Conservation (phyloP, 2,113 vertebrate genomes). For the Alces alces region DNA sequence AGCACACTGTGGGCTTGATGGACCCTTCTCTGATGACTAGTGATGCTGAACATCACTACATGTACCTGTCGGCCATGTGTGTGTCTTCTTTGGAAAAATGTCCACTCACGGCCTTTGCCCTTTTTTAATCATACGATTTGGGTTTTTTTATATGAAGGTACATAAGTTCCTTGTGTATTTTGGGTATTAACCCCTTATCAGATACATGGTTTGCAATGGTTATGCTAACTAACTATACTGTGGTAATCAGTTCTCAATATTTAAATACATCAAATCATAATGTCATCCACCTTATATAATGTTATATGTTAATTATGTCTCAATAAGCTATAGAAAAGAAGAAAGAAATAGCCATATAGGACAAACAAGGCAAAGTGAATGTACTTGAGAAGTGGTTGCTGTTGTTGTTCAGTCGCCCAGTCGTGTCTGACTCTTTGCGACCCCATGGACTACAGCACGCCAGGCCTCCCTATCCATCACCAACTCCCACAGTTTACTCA, state of each 20-base stretch:
- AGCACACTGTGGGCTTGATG: background rate
- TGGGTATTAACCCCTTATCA: background rate
- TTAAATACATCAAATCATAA: background rate
- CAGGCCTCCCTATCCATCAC: background rate
- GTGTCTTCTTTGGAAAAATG: background rate
- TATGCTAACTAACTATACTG: background rate
- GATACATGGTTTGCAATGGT: background rate
- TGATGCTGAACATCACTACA: background rate
- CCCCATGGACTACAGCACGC: accelerated
- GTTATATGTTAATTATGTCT: background rate
- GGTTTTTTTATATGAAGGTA: background rate
- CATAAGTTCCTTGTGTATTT: background rate
- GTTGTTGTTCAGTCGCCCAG: background rate
- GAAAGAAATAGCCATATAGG: background rate
- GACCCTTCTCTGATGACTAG: background rate
- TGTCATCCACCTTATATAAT: background rate
- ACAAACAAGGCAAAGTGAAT: background rate
- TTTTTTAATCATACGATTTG: background rate
- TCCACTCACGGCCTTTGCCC: background rate
- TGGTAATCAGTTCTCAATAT: background rate
- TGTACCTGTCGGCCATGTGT: background rate
- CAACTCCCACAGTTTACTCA: accelerated
- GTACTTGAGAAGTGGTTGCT: background rate
- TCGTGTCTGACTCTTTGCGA: accelerated
- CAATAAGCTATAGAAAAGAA: background rate